phyloP scores from a whole-genome alignment of 1,140 invertebrate genomes.

The Plutomurus gul region DNA sequence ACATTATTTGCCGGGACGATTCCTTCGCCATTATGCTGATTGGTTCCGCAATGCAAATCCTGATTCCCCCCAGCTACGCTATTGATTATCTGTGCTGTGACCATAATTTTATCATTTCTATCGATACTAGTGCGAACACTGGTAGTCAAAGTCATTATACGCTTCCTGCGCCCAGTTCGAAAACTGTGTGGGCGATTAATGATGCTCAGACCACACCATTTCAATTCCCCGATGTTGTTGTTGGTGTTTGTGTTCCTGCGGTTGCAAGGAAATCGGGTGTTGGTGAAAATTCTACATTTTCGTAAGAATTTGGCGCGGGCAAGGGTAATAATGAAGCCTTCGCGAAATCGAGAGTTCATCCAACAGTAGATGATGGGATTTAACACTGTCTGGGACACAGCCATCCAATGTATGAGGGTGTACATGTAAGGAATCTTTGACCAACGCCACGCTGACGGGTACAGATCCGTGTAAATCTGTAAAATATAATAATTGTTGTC shows the following conservation, averaged over 20 bases:
- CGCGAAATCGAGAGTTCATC: constrained; percentile 81
- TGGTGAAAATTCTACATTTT: background rate
- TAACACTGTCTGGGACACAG: constrained; percentile 54
- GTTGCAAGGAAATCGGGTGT: background rate
- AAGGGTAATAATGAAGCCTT: constrained; percentile 61
- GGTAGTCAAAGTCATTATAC: no score
- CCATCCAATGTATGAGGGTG: constrained; percentile 41
- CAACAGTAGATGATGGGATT: constrained; percentile 93
- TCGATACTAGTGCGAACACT: no score
- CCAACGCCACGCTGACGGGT: constrained; percentile 26
- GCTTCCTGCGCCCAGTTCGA: no score
- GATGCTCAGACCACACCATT: no score
- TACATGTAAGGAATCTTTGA: constrained; percentile 2
- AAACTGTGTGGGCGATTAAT: no score
- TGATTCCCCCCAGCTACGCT: no score
- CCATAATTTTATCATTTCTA: no score
- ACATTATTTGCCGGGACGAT: no score
- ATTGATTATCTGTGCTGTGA: no score
- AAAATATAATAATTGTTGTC: background rate
- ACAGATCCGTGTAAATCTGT: constrained; percentile 32
- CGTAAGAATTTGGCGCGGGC: background rate
- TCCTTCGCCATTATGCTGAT: no score
- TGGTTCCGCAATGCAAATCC: no score
- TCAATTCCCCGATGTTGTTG: background rate
- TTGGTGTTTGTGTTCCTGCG: background rate